A percentile compares a stretch with the other conserved stretches of the same genome.
Conservation (phyloP, 2,888 invertebrate genomes). For the Entomobrya proxima region DNA sequence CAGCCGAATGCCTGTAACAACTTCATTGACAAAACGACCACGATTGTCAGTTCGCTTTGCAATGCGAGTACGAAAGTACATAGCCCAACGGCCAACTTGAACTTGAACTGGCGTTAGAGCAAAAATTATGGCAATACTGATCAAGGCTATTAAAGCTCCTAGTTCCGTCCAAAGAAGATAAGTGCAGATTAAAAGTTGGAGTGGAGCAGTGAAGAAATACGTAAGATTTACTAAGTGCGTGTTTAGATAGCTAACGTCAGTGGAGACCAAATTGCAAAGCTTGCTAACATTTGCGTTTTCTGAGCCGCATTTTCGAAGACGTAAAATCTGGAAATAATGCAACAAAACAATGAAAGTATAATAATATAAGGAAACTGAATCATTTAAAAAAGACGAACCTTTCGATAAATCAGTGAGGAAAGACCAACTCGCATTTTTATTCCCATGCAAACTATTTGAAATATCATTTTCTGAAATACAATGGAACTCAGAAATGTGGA, state of each 20-base stretch:
- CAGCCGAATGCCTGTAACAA: slow-evolving; percentile 45
- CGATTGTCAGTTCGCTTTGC: slow-evolving; percentile 49
- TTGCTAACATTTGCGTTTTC: slow-evolving; percentile 93
- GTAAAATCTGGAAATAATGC: slow-evolving; percentile 82
- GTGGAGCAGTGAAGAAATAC: slow-evolving; percentile 92
- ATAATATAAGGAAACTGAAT: background rate
- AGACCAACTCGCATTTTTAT: slow-evolving; percentile 89
- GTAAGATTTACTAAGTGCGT: slow-evolving; percentile 92
- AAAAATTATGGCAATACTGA: slow-evolving; percentile 86
- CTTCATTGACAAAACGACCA: slow-evolving; percentile 55
- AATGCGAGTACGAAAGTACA: slow-evolving; percentile 53
- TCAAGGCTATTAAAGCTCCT: slow-evolving; percentile 84
- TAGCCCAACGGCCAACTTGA: slow-evolving; percentile 75
- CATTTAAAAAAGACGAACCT: slow-evolving; percentile 78
- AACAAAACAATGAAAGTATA: background rate
- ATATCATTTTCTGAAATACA: slow-evolving; percentile 92
- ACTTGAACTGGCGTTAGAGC: slow-evolving; percentile 92
- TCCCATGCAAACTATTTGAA: slow-evolving; percentile 87
- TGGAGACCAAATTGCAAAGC: slow-evolving; percentile 94
- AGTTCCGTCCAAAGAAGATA: slow-evolving; percentile 87
- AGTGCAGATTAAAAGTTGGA: slow-evolving; percentile 88
- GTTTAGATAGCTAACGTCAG: slow-evolving; percentile 94
- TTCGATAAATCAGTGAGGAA: slow-evolving; percentile 89
- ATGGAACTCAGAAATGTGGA: slow-evolving; percentile 85
- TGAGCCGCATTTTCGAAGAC: slow-evolving; percentile 87